Conservation (phyloP, 2,888 invertebrate genomes). For the Syrphus vitripennis region DNA sequence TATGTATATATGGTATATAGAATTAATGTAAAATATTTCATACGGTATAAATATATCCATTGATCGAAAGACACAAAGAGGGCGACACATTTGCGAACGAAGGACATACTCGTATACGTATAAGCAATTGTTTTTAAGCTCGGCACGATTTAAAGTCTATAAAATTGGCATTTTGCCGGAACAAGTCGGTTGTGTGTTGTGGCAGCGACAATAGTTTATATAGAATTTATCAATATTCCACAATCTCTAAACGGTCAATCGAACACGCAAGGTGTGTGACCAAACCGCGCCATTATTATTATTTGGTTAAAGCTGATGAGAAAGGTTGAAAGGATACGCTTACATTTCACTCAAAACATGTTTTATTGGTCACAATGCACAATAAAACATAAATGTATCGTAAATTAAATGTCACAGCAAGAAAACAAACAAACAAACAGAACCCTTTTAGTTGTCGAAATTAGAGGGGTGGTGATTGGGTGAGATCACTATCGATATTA, state of each 20-base stretch:
- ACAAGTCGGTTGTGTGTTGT: neutral
- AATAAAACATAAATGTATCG: constrained; percentile 61
- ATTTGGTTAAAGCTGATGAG: neutral
- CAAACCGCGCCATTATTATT: too few species aligned
- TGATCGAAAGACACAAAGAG: constrained; percentile 32
- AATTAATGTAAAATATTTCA: constrained; percentile 43
- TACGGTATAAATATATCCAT: too few species aligned
- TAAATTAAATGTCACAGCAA: constrained; percentile 65
- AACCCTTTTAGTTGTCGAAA: constrained; percentile 41
- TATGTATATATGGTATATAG: constrained; percentile 5
- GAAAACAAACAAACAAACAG: constrained; percentile 32
- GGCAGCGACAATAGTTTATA: neutral
- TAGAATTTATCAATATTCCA: constrained; percentile 54
- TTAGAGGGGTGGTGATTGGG: neutral
- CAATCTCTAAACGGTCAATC: constrained; percentile 67
- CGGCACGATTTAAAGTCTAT: constrained; percentile 52
- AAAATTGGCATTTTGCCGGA: constrained; percentile 46
- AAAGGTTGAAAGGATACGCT: constrained; percentile 26
- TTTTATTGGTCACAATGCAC: constrained; percentile 50
- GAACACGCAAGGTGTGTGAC: constrained; percentile 56
- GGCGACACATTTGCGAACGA: neutral
- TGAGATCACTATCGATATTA: constrained; percentile 57
- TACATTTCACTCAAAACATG: constrained; percentile 46
- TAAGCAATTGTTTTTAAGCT: constrained; percentile 17
- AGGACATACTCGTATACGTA: too few species aligned